Percentiles rank a stretch among this genome's conserved stretches.
These are phyloP conservation scores for Drosophila falleni DNA, from an alignment of 2,888 invertebrate species.

Conservation along the genomic window DNA sequence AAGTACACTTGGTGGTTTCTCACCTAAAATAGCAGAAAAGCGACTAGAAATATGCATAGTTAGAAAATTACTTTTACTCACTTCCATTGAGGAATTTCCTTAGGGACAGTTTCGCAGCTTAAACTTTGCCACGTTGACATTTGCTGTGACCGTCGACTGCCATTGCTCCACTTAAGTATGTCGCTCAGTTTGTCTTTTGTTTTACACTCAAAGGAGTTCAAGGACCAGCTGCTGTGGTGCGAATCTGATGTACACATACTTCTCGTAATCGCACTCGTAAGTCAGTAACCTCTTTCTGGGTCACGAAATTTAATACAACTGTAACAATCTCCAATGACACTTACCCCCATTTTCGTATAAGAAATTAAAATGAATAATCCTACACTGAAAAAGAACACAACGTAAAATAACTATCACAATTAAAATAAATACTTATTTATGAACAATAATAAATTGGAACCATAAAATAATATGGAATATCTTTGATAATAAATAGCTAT, in stretches of 20 bases:
- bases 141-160: constrained; percentile 29
- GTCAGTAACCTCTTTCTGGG: constrained; percentile 11
- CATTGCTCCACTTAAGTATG: constrained; percentile 4
- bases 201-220: constrained; percentile 50
- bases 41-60: constrained; percentile 43
- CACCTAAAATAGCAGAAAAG: not conserved
- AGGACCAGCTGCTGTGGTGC: constrained; percentile 39
- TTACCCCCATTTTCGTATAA: no score
- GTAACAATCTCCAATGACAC: not conserved
- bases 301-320: constrained; percentile 13
- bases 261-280: not conserved
- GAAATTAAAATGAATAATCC: no score
- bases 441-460: no score
- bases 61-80: constrained; percentile 76
- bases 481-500: no score
- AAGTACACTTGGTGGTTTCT: constrained; percentile 43
- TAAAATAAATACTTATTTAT: no score
- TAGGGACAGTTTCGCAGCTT: constrained; percentile 57
- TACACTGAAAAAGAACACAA: no score
- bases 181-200: constrained; percentile 41
- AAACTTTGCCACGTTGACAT: constrained; percentile 55
- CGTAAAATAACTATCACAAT: no score
- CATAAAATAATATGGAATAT: no score
- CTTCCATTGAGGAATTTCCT: constrained; percentile 54
- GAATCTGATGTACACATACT: constrained; percentile 3